Evolutionary conservation across 2,888 invertebrate genomes (phyloP).

Genomic region (Euplexia lucipara): DNA sequence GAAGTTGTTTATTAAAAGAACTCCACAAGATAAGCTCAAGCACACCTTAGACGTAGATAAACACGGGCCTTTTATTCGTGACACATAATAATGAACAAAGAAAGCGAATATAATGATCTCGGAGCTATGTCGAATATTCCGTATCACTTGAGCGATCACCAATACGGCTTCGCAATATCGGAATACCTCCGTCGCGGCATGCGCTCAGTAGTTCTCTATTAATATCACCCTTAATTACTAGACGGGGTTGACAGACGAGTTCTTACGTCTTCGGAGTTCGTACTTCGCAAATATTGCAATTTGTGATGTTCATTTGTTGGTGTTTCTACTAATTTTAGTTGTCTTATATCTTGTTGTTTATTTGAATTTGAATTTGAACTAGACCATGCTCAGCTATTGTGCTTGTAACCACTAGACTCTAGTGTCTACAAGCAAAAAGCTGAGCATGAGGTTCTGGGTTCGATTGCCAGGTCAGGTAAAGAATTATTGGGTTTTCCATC

Average conservation of each 20-base stretch:
- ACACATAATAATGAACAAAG: conserved; percentile 67
- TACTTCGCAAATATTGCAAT: conserved; percentile 40
- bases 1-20: conserved; percentile 49
- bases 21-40: conserved; percentile 36
- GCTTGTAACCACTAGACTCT: too few relatives aligned
- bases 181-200: conserved; percentile 77
- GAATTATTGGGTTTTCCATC: too few relatives aligned
- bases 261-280: conserved; percentile 33
- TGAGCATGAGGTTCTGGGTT: too few relatives aligned
- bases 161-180: conserved; percentile 75
- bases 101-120: conserved; percentile 66
- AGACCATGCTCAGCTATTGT: too few relatives aligned
- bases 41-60: conserved; percentile 36
- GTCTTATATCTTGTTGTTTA: too few relatives aligned
- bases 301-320: conserved; percentile 11
- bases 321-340: not conserved
- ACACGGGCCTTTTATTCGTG: conserved; percentile 58
- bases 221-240: conserved; percentile 79
- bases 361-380: conserved; percentile 1
- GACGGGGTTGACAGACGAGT: conserved; percentile 53
- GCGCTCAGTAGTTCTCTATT: conserved; percentile 77
- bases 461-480: too few relatives aligned
- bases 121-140: conserved; percentile 78
- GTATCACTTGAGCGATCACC: conserved; percentile 77
- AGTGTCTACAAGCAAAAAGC: too few relatives aligned